Conservation (phyloP, 2,888 invertebrate species). For the Tipula lateralis region DNA sequence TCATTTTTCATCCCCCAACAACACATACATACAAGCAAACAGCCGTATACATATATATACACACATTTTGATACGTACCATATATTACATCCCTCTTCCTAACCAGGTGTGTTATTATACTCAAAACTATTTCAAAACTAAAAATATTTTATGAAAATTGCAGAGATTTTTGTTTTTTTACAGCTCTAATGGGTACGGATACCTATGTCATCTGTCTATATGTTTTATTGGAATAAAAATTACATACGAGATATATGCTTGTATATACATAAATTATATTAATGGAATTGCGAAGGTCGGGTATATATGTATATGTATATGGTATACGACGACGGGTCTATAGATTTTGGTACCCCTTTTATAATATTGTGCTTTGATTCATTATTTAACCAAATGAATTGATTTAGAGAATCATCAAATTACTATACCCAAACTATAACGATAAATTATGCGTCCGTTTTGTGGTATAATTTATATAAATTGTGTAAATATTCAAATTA, state of each 20-base stretch:
- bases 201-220: constrained; percentile 24
- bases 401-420: background rate
- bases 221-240: background rate
- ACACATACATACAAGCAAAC: background rate
- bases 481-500: background rate
- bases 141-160: background rate
- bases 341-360: background rate
- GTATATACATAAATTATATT: background rate
- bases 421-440: background rate
- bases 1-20: constrained; percentile 12
- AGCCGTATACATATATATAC: background rate
- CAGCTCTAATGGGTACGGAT: background rate
- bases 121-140: background rate
- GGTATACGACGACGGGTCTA: background rate
- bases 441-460: background rate
- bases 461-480: constrained; percentile 2
- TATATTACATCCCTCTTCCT: background rate
- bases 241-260: background rate
- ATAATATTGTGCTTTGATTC: background rate
- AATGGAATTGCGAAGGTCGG: constrained; percentile 19
- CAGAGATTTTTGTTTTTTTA: background rate
- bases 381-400: background rate
- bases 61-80: background rate
- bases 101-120: constrained; percentile 11
- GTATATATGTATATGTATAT: background rate